Evolutionary conservation across 2,113 vertebrate species (phyloP).

Genomic region (Romanogobio albipinnatus): DNA sequence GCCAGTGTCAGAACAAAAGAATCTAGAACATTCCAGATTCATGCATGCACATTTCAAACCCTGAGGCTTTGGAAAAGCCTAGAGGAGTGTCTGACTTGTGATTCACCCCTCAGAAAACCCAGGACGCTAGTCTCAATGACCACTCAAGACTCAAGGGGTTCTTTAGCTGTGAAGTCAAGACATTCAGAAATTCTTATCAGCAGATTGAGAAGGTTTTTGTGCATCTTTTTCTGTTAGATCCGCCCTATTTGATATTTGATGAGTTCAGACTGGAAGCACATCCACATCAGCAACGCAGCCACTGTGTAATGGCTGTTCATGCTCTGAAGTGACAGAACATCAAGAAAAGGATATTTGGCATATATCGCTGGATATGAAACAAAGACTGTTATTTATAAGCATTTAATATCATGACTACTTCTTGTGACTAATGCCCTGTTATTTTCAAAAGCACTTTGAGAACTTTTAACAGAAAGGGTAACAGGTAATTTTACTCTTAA

Average conservation of each 20-base stretch:
- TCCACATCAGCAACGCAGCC: neutral
- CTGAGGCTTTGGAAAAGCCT: conserved; percentile 16
- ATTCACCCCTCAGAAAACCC: neutral
- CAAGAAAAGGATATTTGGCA: conserved; percentile 4
- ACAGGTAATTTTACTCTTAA: conserved; percentile 37
- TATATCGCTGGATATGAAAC: conserved; percentile 17
- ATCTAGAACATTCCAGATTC: conserved; percentile 34
- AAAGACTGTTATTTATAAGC: conserved; percentile 73
- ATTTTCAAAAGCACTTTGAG: conserved; percentile 77
- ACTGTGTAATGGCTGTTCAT: neutral
- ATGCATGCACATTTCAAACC: conserved; percentile 17
- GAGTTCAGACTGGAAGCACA: neutral
- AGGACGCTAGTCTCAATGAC: neutral
- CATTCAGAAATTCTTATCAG: conserved; percentile 9
- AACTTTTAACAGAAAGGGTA: conserved; percentile 50
- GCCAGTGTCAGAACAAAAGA: conserved; percentile 1
- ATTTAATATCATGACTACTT: conserved; percentile 71
- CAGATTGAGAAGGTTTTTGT: neutral
- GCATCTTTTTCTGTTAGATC: conserved; percentile 24
- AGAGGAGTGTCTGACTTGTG: conserved; percentile 16
- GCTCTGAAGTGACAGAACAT: conserved; percentile 4
- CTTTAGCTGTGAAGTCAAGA: conserved; percentile 12
- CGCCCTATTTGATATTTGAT: neutral
- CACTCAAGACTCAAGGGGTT: conserved; percentile 4
- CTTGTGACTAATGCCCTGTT: conserved; percentile 49